phyloP scores from a whole-genome alignment of 2,113 vertebrate species.

The Australoheros scitulus region DNA sequence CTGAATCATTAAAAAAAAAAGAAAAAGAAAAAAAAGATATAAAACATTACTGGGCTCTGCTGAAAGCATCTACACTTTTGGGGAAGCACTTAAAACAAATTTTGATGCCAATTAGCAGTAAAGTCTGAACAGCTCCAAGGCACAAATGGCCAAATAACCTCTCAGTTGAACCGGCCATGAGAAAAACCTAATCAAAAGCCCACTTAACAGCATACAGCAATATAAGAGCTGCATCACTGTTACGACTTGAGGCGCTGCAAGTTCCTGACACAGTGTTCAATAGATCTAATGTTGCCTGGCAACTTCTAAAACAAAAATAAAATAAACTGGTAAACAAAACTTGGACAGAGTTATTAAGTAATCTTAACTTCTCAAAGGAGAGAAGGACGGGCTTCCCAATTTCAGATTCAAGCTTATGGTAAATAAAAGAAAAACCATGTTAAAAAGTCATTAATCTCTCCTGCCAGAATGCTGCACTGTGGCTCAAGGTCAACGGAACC shows the following conservation, averaged over 20 bases:
- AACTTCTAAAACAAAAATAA: slow-evolving; percentile 8
- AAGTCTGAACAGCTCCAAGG: slow-evolving; percentile 11
- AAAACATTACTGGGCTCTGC: slow-evolving; percentile 4
- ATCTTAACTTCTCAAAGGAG: not conserved
- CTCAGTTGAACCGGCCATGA: not conserved
- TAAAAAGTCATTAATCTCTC: not conserved
- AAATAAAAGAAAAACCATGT: not conserved
- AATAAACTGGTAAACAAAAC: not conserved
- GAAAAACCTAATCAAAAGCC: slow-evolving; percentile 40
- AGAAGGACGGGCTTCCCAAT: not conserved
- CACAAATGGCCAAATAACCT: slow-evolving; percentile 27
- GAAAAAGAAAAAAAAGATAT: not conserved
- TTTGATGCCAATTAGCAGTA: slow-evolving; percentile 1
- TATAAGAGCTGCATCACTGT: not conserved
- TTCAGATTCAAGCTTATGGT: slow-evolving; percentile 4
- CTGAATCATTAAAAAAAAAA: not conserved
- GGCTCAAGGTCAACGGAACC: not conserved
- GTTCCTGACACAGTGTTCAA: slow-evolving; percentile 1
- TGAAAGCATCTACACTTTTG: slow-evolving; percentile 1
- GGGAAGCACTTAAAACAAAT: slow-evolving; percentile 23
- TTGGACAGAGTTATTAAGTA: not conserved
- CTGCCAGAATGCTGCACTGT: not conserved
- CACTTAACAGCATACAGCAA: not conserved
- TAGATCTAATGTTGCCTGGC: slow-evolving; percentile 9
- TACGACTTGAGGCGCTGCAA: slow-evolving; percentile 27